A percentile compares a stretch with the other conserved stretches of the same genome.
phyloP scores from a whole-genome alignment of 2,113 vertebrate genomes.

The Vanacampus margaritifer region DNA sequence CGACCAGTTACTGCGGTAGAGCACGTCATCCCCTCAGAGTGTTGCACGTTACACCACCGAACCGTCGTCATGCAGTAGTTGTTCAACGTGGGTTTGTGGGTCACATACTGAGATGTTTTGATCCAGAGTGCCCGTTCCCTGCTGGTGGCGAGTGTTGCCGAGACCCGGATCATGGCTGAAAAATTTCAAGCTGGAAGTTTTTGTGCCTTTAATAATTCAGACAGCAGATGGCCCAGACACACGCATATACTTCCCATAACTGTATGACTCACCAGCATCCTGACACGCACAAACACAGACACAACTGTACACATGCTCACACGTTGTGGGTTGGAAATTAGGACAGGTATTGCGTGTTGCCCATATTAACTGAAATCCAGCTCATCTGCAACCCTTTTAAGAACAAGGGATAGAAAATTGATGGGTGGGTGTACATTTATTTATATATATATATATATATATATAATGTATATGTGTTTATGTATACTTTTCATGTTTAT shows the following conservation, averaged over 20 bases:
- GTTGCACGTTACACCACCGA: constrained; percentile 9
- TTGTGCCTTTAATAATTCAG: constrained; percentile 70
- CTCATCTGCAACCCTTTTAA: not conserved
- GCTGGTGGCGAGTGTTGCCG: constrained; percentile 31
- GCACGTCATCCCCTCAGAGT: constrained; percentile 6
- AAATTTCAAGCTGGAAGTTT: constrained; percentile 59
- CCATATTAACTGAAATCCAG: not conserved
- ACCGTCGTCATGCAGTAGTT: not conserved
- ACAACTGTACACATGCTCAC: constrained; percentile 21
- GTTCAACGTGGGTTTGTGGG: constrained; percentile 40
- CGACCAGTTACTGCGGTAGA: constrained; percentile 14
- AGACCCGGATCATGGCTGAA: constrained; percentile 47
- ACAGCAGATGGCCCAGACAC: constrained; percentile 59
- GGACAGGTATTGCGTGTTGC: constrained; percentile 12
- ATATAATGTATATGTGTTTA: too few species aligned
- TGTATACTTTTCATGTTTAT: too few species aligned
- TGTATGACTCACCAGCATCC: constrained; percentile 60
- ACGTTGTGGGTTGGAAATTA: constrained; percentile 26
- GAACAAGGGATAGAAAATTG: not conserved
- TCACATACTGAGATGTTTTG: constrained; percentile 32
- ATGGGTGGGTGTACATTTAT: not conserved
- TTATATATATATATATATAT: too few species aligned
- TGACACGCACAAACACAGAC: not conserved
- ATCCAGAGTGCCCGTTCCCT: constrained; percentile 17
- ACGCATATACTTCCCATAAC: constrained; percentile 46